A percentile compares a stretch with the other conserved stretches of the same genome.
These are phyloP conservation scores for Amazonetta brasiliensis DNA, from an alignment of 2,797 vertebrate genomes.

Conservation along the genomic window DNA sequence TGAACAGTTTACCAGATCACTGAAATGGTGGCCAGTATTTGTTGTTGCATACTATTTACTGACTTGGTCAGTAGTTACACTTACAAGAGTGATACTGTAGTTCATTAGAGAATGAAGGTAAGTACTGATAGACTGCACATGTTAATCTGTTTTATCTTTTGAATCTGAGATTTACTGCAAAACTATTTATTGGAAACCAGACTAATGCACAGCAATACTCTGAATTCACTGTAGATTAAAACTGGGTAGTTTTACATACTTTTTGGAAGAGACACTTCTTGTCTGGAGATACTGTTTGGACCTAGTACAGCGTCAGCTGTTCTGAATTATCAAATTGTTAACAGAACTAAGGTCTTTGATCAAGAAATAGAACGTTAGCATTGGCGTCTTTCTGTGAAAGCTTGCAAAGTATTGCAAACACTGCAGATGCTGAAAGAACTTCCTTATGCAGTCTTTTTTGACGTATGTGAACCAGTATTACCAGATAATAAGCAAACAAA, in stretches of 20 bases:
- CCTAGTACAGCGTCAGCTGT: background rate
- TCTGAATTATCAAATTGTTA: background rate
- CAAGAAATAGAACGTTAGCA: background rate
- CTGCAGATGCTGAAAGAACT: background rate
- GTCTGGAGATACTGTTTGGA: background rate
- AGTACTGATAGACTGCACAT: background rate
- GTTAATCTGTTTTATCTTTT: background rate
- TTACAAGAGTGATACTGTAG: background rate
- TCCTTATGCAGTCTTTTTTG: background rate
- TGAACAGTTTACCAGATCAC: background rate
- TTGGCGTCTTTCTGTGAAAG: background rate
- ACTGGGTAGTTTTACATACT: background rate
- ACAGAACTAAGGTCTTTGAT: background rate
- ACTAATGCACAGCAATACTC: background rate
- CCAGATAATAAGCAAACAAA: background rate
- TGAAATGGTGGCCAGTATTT: background rate
- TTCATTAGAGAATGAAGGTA: background rate
- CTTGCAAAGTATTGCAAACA: background rate
- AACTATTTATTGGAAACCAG: background rate
- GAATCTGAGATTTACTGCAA: background rate
- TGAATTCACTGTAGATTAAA: background rate
- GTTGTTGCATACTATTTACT: background rate
- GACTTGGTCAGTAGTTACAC: background rate
- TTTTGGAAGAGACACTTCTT: background rate
- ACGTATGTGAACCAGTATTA: background rate